A percentile compares a stretch with the other conserved stretches of the same genome.
These are phyloP conservation scores for Corydoras sp. DNA, from an alignment of 2,113 vertebrate genomes.

Conservation along the genomic window DNA sequence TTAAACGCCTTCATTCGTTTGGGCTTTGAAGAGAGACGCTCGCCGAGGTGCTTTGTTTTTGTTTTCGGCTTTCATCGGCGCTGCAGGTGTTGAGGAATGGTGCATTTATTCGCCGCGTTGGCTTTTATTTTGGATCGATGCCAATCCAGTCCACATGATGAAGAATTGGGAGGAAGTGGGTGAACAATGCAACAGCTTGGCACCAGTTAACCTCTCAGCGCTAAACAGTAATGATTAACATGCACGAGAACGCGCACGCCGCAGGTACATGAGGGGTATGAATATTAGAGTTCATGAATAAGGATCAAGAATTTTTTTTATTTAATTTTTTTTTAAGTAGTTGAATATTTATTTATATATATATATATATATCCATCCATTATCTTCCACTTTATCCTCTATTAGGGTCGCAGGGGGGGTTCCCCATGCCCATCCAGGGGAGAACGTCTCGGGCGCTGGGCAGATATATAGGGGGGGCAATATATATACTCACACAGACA, in stretches of 20 bases:
- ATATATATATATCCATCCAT: too few relatives aligned
- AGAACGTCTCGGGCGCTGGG: too few relatives aligned
- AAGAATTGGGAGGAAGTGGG: constrained; percentile 41
- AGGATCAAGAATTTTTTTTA: too few relatives aligned
- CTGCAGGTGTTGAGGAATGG: constrained; percentile 11
- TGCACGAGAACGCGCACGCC: too few relatives aligned
- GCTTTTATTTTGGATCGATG: constrained; percentile 11
- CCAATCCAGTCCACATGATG: neutral
- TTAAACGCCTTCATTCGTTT: neutral
- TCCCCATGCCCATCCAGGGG: too few relatives aligned
- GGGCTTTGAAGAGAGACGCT: neutral
- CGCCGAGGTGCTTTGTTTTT: neutral
- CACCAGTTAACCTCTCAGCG: constrained; percentile 53
- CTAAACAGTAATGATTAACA: neutral
- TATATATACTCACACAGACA: too few relatives aligned
- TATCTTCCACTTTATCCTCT: too few relatives aligned
- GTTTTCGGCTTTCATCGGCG: neutral
- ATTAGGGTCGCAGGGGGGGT: too few relatives aligned
- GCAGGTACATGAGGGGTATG: neutral
- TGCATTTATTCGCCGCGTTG: constrained; percentile 3
- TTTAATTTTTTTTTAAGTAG: too few relatives aligned
- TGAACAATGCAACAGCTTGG: constrained; percentile 50
- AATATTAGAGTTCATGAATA: too few relatives aligned
- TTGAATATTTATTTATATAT: too few relatives aligned
- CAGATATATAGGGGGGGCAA: too few relatives aligned